Evolutionary conservation across 2,797 vertebrate genomes (phyloP), one percentile per base, ranked within the genome.

Genomic region (Babyrousa celebensis): DNA sequence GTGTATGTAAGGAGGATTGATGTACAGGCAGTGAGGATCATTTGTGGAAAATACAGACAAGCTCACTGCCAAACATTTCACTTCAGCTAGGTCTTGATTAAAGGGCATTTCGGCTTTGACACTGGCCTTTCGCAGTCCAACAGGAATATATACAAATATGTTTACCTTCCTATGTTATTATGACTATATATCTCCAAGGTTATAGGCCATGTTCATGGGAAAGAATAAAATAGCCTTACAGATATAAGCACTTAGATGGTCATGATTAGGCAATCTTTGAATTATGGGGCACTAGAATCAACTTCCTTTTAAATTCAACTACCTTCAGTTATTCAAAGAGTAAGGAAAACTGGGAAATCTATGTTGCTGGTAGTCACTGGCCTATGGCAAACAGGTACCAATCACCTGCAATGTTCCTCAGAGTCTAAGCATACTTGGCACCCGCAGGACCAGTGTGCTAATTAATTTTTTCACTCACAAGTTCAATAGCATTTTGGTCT

Each of bases 51-150:
- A 77, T 58, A 2, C 0, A 18, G 11, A 15, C 29, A 92, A 89
- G 27, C 27, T 88, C 29, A 32, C 48, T 92, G 67, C 14, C 32
- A 89, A 88, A 77, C 5, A 74, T 93, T 93, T 74, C 43, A 85
- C 12, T 89, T 52, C 74, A 52, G 21, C 65, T 88, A 88, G 56
- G 27, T 88, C 58, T 90, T 77, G 58, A 52, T 93, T 80, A 58
- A 88, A 83, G 8, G 12, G 6, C 8, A 27, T 67, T 89, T 90
- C 32, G 2, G 6, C 68, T 82, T 83, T 74, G 85, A 83, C 21
- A 14, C 27, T 72, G 56, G 8, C 1, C 12, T 78, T 16, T 70
- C 17, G 74, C 70, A 6, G 56, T 62, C 36, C 58, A 0, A 52
- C 7, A 75, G 14, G 5, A 85, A 87, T 84, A 78, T 62, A 29